Conservation (phyloP, 2,113 vertebrate genomes). For the Cyprinodon tularosa region DNA sequence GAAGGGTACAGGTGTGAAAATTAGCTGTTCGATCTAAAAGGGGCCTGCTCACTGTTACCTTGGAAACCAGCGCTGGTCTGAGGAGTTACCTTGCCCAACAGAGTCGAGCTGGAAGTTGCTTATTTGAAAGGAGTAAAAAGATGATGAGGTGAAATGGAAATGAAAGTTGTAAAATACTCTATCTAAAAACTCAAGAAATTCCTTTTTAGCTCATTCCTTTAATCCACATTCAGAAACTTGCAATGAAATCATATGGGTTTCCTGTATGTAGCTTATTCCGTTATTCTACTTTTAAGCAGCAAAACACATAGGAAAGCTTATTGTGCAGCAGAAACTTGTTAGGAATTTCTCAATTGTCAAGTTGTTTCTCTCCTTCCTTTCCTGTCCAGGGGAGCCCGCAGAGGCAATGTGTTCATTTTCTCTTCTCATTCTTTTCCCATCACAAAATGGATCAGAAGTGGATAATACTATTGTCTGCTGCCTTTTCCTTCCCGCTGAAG, state of each 20-base stretch:
- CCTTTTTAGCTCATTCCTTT: neutral
- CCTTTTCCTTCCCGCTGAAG: slow-evolving; percentile 38
- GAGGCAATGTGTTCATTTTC: slow-evolving; percentile 46
- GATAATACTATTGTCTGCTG: slow-evolving; percentile 55
- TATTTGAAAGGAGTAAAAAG: slow-evolving; percentile 16
- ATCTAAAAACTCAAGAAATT: neutral
- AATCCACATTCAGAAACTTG: neutral
- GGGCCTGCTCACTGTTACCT: slow-evolving; percentile 59
- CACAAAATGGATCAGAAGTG: slow-evolving; percentile 55
- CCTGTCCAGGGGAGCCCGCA: slow-evolving; percentile 20
- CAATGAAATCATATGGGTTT: neutral
- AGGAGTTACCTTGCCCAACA: slow-evolving; percentile 40
- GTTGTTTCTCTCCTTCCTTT: slow-evolving; percentile 20
- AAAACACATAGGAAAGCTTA: neutral
- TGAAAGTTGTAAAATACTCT: slow-evolving; percentile 15
- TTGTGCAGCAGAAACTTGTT: slow-evolving; percentile 6
- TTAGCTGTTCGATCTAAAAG: slow-evolving; percentile 50
- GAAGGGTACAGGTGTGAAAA: slow-evolving; percentile 57
- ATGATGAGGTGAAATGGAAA: slow-evolving; percentile 6
- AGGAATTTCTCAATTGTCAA: slow-evolving; percentile 1
- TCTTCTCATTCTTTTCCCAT: slow-evolving; percentile 48
- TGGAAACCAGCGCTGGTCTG: slow-evolving; percentile 60
- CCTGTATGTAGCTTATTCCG: neutral
- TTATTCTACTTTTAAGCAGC: neutral
- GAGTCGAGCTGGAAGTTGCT: slow-evolving; percentile 41